Base-by-base conservation (phyloP, 2,888 invertebrate species). In the Agonopterix alstromeriana region DNA sequence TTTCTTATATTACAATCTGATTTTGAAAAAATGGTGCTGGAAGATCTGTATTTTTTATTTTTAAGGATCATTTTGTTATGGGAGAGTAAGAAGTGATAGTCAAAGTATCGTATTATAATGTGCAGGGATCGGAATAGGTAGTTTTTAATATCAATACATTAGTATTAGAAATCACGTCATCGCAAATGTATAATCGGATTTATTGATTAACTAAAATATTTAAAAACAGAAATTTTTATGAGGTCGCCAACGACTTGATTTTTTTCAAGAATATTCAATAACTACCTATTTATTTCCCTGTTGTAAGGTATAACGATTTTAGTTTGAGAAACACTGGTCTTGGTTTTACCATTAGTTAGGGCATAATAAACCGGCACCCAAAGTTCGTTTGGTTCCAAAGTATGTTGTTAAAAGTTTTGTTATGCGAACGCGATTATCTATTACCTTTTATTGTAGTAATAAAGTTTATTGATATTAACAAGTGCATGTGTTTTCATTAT, bases 281-380 rank as follows among this genome's bases (percentile, higher is more conserved):
- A 27, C 27, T 27, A 27, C 27, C 27, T 27, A 27, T 27, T 27
- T 27, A 5, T 27, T 27, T 27, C 27, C 27, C 27, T 38, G n/a
- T 38, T 38, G 7, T 38, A 38, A 38, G 27, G 27, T 27, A 27
- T 27, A 5, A 27, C 27, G 27, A 27, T 27, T 27, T 38, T 45
- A 52, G 69, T 86, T 86, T 87, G 87, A 88, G 87, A 86, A 88
- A 86, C 87, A 87, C 86, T 88, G 87, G 77, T 85, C 86, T 81
- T 61, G 52, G 61, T 57, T 63, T 48, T 51, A 48, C 50, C 46
- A 51, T 80, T 79, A 77, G 70, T 72, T 81, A 82, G 75, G 75
- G 77, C 78, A 78, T 82, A 83, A 81, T 81, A 79, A 75, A 82
- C 82, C 78, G 75, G 76, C 77, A 83, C 74, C 85, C 81, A 85